Evolutionary conservation across 2,888 invertebrate species (phyloP).

Genomic region (Harpalus rufipes): DNA sequence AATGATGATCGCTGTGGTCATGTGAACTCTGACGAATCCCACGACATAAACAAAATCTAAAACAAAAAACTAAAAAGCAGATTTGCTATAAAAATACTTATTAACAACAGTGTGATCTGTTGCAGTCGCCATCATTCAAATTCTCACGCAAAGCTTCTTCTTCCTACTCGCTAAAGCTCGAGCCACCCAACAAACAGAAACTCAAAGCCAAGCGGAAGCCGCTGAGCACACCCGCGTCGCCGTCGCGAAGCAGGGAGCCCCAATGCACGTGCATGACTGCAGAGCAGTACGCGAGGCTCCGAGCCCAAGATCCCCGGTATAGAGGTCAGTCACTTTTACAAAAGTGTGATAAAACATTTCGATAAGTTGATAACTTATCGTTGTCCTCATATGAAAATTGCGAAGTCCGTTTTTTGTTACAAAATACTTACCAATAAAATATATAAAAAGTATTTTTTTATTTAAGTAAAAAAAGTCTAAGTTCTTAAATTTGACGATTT

Average conservation of each 20-base stretch:
- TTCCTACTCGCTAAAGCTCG: slow-evolving; percentile 96
- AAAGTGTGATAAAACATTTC: too few relatives aligned
- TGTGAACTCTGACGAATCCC: slow-evolving; percentile 59
- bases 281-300: slow-evolving; percentile 92
- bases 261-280: slow-evolving; percentile 98
- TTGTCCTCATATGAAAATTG: too few relatives aligned
- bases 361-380: too few relatives aligned
- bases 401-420: too few relatives aligned
- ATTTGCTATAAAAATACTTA: slow-evolving; percentile 73
- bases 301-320: slow-evolving; percentile 91
- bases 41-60: slow-evolving; percentile 53
- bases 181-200: slow-evolving; percentile 92
- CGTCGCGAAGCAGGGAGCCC: slow-evolving; percentile 90
- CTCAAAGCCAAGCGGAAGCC: slow-evolving; percentile 94
- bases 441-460: too few relatives aligned
- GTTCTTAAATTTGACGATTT: too few relatives aligned
- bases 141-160: slow-evolving; percentile 98
- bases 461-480: too few relatives aligned
- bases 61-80: slow-evolving; percentile 50
- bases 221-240: slow-evolving; percentile 95
- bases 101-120: slow-evolving; percentile 81
- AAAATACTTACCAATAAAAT: too few relatives aligned
- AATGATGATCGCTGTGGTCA: slow-evolving; percentile 45
- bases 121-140: slow-evolving; percentile 98
- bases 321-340: slow-evolving; percentile 77